These are phyloP conservation scores for Epicampocera succincta DNA, from an alignment of 2,888 invertebrate genomes.

Conservation along the genomic window DNA sequence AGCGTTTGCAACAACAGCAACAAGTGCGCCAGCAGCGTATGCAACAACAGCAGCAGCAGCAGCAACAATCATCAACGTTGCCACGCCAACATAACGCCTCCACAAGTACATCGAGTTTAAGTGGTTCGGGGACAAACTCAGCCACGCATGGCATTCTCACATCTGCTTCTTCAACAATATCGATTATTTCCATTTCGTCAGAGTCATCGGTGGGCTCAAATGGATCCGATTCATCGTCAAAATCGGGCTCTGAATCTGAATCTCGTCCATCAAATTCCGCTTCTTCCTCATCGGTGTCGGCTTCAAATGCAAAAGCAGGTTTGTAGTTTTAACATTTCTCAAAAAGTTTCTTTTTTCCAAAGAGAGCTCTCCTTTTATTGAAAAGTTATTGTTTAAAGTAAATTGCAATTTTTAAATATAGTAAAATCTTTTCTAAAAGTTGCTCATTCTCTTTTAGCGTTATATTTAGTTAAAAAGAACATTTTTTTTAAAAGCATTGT, in stretches of 20 bases:
- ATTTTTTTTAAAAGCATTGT: no score
- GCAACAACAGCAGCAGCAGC: constrained; percentile 69
- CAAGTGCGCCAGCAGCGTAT: constrained; percentile 70
- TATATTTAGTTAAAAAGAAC: no score
- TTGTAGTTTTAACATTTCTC: constrained; percentile 37
- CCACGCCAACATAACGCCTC: constrained; percentile 70
- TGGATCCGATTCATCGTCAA: constrained; percentile 68
- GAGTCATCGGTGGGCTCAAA: constrained; percentile 77
- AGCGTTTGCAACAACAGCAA: constrained; percentile 72
- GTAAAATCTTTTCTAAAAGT: no score
- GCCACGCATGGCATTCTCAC: constrained; percentile 70
- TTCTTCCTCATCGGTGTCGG: constrained; percentile 68
- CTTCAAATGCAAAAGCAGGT: constrained; percentile 71
- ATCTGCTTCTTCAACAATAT: constrained; percentile 77
- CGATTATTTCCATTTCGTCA: constrained; percentile 80
- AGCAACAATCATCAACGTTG: constrained; percentile 60
- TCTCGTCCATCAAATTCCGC: constrained; percentile 69
- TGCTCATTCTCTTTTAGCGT: no score
- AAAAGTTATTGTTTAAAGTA: no score
- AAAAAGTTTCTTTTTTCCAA: background rate
- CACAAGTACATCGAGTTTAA: constrained; percentile 57
- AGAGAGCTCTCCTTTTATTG: no score
- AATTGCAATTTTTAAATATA: no score
- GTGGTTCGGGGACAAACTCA: constrained; percentile 60
- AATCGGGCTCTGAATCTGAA: constrained; percentile 67